A percentile compares a stretch with the other conserved stretches of the same genome.
These are phyloP conservation scores for Lacanobia wlatinum DNA, from an alignment of 2,888 invertebrate species.

Conservation along the genomic window DNA sequence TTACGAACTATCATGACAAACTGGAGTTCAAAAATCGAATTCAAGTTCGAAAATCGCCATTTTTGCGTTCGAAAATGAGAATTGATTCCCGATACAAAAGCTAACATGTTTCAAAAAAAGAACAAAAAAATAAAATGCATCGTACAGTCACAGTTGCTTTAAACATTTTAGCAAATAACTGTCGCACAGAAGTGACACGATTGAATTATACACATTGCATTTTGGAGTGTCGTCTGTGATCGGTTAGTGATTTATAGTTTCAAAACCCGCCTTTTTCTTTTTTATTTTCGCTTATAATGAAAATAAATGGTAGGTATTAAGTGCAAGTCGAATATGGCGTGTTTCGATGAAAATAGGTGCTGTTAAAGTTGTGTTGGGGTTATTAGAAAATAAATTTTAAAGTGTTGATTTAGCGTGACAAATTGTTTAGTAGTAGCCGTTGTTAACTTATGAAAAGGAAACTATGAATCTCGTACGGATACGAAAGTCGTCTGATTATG, in stretches of 20 bases:
- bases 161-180: conserved; percentile 48
- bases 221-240: conserved; percentile 55
- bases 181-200: conserved; percentile 48
- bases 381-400: neutral
- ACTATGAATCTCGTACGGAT: too few species aligned
- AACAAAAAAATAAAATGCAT: conserved; percentile 1
- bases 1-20: neutral
- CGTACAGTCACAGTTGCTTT: conserved; percentile 17
- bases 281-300: conserved; percentile 35
- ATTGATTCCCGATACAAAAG: neutral
- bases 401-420: neutral
- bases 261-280: conserved; percentile 14
- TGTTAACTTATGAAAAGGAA: too few species aligned
- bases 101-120: neutral
- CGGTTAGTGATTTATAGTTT: conserved; percentile 58
- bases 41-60: neutral
- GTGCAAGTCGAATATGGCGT: conserved; percentile 41
- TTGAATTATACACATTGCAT: conserved; percentile 62
- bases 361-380: neutral
- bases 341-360: conserved; percentile 42
- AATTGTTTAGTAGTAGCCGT: too few species aligned
- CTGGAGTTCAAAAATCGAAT: neutral
- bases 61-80: neutral
- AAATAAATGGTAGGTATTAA: conserved; percentile 47
- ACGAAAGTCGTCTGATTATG: too few species aligned